Percentiles rank a stretch among this genome's conserved stretches.
These are phyloP conservation scores for Sebastes oblongus DNA, from an alignment of 2,797 vertebrate genomes.

Conservation along the genomic window DNA sequence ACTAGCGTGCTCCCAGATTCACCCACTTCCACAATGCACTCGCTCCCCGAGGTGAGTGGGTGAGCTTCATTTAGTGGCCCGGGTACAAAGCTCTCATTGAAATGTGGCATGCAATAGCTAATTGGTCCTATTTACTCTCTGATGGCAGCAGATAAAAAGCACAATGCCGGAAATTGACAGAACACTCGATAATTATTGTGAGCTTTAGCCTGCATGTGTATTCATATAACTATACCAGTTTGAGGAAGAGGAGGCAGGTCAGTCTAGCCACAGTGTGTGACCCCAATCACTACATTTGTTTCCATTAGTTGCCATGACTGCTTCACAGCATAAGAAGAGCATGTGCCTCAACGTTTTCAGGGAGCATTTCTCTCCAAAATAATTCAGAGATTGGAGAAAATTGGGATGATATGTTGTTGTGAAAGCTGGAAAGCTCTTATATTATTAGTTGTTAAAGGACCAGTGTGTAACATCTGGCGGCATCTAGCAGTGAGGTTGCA, in stretches of 20 bases:
- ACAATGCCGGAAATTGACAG: slow-evolving; percentile 29
- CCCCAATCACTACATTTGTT: not conserved
- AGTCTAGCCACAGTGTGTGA: not conserved
- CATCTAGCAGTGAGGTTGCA: no score
- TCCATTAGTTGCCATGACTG: not conserved
- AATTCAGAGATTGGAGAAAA: not conserved
- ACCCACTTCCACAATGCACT: slow-evolving; percentile 15
- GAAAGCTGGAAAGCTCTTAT: not conserved
- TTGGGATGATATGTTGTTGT: not conserved
- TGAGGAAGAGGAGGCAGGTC: not conserved
- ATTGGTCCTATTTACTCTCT: slow-evolving; percentile 13
- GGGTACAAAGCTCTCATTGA: slow-evolving; percentile 23
- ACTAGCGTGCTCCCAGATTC: not conserved
- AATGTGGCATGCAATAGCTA: slow-evolving; percentile 24
- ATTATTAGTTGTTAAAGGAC: not conserved
- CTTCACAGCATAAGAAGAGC: not conserved
- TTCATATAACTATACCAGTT: slow-evolving; percentile 1
- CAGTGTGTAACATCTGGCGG: no score
- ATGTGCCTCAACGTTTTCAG: not conserved
- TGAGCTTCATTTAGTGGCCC: slow-evolving; percentile 29
- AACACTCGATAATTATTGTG: slow-evolving; percentile 19
- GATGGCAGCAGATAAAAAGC: slow-evolving; percentile 31
- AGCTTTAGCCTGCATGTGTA: slow-evolving; percentile 4
- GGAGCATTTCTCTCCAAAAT: not conserved
- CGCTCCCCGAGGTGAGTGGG: not conserved